Evolutionary conservation across 2,888 invertebrate species (phyloP), one percentile per base, ranked within the genome.

Genomic region (Beris morrisii): DNA sequence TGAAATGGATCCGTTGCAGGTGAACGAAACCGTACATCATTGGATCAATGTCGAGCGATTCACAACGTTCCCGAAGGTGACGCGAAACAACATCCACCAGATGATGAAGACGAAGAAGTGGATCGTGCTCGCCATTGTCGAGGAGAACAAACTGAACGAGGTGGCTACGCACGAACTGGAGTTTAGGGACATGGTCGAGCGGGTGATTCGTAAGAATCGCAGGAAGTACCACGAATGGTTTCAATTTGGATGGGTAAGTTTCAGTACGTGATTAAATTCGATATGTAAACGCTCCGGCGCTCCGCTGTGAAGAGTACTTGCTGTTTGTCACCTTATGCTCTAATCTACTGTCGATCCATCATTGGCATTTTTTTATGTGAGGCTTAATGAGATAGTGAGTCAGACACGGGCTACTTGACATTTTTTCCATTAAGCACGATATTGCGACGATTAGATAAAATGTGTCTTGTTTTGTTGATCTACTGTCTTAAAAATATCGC

Each of bases 1-100:
- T 43, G 75, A 77, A 73, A 79, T 80, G 74, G 83, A 86, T 70
- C 80, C 81, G 4, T 78, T 82, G 30, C 78, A 83, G 69, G 78
- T 89, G 63, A 93, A 93, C 76, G 82, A 82, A 5, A 89, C 91
- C 28, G 82, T 97, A 71, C 87, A 90, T 72, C 87, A 88, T 70
- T 97, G 95, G 95, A 87, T 97, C 30, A 93, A 93, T 75, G 86
- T 89, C 13, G 96, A 97, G 78, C 85, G 95, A 69, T 97, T 95
- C 82, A 86, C 90, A 50, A 89, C 91, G 56, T 96, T 95, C 76
- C 93, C 93, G 6, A 93, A 93, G 83, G 87, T 94, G 30, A 92
- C 95, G 1, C 83, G 88, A 65, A 90, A 91, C 64, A 94, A 93
- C 74, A 87, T 92, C 65, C 88, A 93, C 79, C 90, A 95, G 77